Evolutionary conservation across 2,888 invertebrate genomes (phyloP).

Genomic region (Mythimna ferrago): DNA sequence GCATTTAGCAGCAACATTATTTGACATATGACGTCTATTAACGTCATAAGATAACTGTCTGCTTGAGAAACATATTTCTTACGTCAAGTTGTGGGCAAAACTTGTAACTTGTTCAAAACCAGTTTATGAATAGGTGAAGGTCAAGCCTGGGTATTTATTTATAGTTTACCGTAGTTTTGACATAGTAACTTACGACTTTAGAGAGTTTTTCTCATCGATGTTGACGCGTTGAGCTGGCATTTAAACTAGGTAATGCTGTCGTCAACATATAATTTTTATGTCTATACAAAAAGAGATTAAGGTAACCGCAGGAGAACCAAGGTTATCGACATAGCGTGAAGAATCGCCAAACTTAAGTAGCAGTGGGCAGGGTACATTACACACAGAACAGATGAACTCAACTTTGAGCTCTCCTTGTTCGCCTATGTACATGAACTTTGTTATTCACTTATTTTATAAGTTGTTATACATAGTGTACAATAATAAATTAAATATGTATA

Average conservation of each 20-base stretch:
- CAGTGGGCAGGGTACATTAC: too few species aligned
- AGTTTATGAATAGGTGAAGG: slow-evolving; percentile 31
- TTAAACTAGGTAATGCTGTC: not conserved
- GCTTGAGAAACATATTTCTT: not conserved
- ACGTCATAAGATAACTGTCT: slow-evolving; percentile 15
- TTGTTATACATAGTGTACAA: too few species aligned
- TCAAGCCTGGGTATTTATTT: slow-evolving; percentile 10
- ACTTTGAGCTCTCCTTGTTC: too few species aligned
- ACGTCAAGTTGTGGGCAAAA: slow-evolving; percentile 17
- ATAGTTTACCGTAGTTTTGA: not conserved
- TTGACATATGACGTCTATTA: slow-evolving; percentile 22
- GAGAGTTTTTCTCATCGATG: not conserved
- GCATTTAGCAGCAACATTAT: not conserved
- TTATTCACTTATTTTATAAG: too few species aligned
- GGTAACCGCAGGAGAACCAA: too few species aligned
- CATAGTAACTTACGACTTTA: not conserved
- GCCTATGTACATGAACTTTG: too few species aligned
- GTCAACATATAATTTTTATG: too few species aligned
- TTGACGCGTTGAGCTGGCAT: not conserved
- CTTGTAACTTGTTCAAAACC: slow-evolving; percentile 24
- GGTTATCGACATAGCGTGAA: too few species aligned
- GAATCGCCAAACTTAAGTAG: too few species aligned
- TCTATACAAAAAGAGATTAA: too few species aligned
- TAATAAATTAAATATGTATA: too few species aligned
- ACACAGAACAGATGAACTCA: too few species aligned